phyloP scores from a whole-genome alignment of 2,888 invertebrate genomes.

The Saturnia japonica region DNA sequence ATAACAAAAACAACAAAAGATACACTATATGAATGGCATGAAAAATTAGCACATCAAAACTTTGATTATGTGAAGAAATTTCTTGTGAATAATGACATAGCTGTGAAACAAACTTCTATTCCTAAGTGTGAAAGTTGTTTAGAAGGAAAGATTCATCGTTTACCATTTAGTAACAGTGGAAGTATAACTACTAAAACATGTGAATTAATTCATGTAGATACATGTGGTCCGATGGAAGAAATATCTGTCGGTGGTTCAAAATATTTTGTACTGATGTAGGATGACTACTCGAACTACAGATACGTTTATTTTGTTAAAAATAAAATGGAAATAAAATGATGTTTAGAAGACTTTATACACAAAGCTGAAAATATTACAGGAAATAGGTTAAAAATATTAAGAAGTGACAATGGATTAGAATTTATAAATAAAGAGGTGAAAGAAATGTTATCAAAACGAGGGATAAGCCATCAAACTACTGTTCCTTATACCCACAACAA shows the following conservation, averaged over 20 bases:
- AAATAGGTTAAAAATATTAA: conserved; percentile 33
- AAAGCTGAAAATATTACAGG: conserved; percentile 38
- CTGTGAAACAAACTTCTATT: too few relatives aligned
- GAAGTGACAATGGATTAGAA: conserved; percentile 43
- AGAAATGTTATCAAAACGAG: conserved; percentile 30
- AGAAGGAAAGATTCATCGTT: conserved; percentile 5
- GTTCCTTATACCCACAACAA: conserved; percentile 47
- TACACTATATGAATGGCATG: not conserved
- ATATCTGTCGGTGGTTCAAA: conserved; percentile 21
- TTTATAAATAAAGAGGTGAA: conserved; percentile 36
- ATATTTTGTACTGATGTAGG: conserved; percentile 21
- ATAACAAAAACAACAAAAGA: not conserved
- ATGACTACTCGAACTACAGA: conserved; percentile 21
- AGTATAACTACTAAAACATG: not conserved
- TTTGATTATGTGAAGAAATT: not conserved
- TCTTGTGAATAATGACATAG: not conserved
- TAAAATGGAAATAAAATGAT: conserved; percentile 12
- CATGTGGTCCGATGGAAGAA: conserved; percentile 23
- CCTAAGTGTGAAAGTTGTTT: not conserved
- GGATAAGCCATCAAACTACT: conserved; percentile 39
- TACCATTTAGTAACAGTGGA: conserved; percentile 7
- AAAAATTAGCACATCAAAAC: conserved; percentile 1
- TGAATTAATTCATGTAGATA: conserved; percentile 13
- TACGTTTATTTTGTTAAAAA: conserved; percentile 20
- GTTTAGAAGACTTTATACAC: conserved; percentile 29